These are phyloP conservation scores for Plutomurus gul DNA, from an alignment of 1,140 invertebrate species.

Conservation along the genomic window DNA sequence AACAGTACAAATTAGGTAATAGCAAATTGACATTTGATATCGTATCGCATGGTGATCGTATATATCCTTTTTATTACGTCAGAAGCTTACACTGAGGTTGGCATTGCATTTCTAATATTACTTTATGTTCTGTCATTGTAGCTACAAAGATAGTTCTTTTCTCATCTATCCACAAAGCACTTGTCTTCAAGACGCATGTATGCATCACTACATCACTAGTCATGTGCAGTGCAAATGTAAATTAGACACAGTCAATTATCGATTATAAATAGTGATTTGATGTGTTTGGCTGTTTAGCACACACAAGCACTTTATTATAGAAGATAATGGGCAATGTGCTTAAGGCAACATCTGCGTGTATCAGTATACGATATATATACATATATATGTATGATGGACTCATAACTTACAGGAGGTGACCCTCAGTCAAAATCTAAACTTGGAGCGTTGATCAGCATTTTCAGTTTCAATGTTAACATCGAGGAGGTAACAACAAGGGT, in stretches of 20 bases:
- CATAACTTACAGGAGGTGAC: neutral
- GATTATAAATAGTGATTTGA: conserved; percentile 1
- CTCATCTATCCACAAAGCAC: neutral
- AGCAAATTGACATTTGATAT: conserved; percentile 6
- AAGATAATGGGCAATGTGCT: no score
- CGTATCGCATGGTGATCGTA: neutral
- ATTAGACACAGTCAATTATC: neutral
- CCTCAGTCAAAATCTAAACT: neutral
- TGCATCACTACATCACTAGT: neutral
- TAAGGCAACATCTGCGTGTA: no score
- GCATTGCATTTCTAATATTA: neutral
- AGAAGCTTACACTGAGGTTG: neutral
- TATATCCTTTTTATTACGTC: neutral
- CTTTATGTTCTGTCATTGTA: neutral
- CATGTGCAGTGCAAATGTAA: no score
- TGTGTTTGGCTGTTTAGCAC: neutral
- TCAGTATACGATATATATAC: no score
- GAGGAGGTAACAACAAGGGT: no score
- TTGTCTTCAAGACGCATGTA: neutral
- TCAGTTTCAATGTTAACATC: conserved; percentile 19
- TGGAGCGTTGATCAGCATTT: conserved; percentile 10
- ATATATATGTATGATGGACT: no score
- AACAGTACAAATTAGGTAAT: conserved; percentile 15
- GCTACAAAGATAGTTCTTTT: neutral
- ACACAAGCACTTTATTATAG: no score